phyloP scores from a whole-genome alignment of 1,140 invertebrate genomes.

The Papilio glaucus region DNA sequence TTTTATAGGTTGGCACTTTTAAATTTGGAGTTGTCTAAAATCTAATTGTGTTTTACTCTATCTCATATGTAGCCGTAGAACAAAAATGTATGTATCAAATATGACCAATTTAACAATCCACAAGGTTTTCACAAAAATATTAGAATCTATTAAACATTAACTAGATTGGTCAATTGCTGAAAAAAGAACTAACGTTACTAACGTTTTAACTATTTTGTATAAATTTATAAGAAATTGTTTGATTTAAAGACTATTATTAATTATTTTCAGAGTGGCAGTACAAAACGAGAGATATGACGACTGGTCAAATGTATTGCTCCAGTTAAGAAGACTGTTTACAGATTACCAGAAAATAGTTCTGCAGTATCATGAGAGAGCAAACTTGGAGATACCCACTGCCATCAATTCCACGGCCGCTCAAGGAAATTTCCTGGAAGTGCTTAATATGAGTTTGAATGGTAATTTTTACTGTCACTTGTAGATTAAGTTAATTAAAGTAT shows the following conservation, averaged over 20 bases:
- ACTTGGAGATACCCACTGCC: constrained; percentile 90
- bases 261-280: constrained; percentile 91
- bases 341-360: constrained; percentile 95
- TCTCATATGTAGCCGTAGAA: too few relatives aligned
- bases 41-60: not conserved
- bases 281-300: constrained; percentile 99
- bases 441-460: constrained; percentile 99
- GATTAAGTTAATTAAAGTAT: not conserved
- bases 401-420: constrained; percentile 95
- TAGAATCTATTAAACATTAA: too few relatives aligned
- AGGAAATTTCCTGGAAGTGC: constrained; percentile 98
- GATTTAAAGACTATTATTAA: too few relatives aligned
- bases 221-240: not conserved
- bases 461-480: constrained; percentile 46
- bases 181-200: too few relatives aligned
- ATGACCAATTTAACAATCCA: not conserved
- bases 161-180: too few relatives aligned
- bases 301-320: constrained; percentile 95
- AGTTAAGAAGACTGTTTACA: constrained; percentile 94
- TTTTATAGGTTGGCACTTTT: constrained; percentile 91
- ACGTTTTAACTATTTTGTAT: too few relatives aligned
- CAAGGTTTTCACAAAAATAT: constrained; percentile 2
- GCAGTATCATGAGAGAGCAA: constrained; percentile 92
- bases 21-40: too few relatives aligned
- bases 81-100: not conserved